phyloP scores from a whole-genome alignment of 2,797 vertebrate genomes.

The Eurystomus glaucurus region DNA sequence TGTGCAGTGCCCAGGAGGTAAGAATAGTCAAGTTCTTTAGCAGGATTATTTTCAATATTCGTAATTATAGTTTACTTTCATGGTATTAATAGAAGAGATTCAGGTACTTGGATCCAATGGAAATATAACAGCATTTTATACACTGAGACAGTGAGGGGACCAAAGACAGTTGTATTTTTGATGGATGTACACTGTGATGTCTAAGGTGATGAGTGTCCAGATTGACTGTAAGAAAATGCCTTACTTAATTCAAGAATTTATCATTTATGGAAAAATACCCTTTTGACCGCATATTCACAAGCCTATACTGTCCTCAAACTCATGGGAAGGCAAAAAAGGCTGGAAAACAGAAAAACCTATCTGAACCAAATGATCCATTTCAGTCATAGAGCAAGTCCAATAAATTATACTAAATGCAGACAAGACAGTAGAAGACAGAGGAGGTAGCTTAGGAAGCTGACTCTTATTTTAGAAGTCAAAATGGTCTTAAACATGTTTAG shows the following conservation, averaged over 20 bases:
- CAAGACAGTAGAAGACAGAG: not conserved
- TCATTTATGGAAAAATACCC: not conserved
- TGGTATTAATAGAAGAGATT: not conserved
- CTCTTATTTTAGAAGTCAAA: not conserved
- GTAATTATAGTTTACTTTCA: not conserved
- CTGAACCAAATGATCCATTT: not conserved
- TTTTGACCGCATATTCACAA: not conserved
- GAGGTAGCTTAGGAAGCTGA: not conserved
- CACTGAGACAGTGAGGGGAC: not conserved
- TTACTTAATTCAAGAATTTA: constrained; percentile 3
- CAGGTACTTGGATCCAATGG: not conserved
- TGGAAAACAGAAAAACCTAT: not conserved
- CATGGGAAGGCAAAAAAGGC: not conserved
- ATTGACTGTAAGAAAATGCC: not conserved
- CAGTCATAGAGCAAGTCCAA: not conserved
- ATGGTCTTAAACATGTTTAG: not conserved
- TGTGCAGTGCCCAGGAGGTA: not conserved
- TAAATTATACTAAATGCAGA: not conserved
- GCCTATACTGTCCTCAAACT: not conserved
- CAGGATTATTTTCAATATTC: not conserved
- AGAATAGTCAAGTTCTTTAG: not conserved
- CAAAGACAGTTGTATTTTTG: not conserved
- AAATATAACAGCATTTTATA: not conserved
- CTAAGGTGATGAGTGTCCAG: not conserved
- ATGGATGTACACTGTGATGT: not conserved